Percentiles rank a stretch among this genome's conserved stretches.
phyloP scores from a whole-genome alignment of 2,113 vertebrate species.

The Grammomys dolichurus region DNA sequence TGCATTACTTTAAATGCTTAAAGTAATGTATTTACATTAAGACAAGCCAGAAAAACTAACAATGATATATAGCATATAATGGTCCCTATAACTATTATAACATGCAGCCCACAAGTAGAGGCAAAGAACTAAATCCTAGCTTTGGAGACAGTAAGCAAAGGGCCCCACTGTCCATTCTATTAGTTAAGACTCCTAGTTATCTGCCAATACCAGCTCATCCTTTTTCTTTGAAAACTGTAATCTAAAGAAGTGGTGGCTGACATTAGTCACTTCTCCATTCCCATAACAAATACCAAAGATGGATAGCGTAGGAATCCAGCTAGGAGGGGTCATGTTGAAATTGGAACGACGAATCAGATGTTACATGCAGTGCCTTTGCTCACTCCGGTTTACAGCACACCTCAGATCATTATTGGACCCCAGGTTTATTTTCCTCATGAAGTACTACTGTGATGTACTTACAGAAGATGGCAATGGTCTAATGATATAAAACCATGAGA shows the following conservation, averaged over 20 bases:
- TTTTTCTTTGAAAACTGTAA: neutral
- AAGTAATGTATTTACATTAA: neutral
- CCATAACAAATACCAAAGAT: neutral
- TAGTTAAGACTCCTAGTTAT: neutral
- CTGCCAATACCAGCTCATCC: neutral
- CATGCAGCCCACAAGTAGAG: neutral
- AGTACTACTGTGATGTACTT: neutral
- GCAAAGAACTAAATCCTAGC: constrained; percentile 44
- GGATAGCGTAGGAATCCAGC: neutral
- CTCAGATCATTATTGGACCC: neutral
- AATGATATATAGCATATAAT: neutral
- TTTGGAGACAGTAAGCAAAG: neutral
- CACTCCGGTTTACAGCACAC: neutral
- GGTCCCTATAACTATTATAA: neutral
- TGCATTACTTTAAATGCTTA: neutral
- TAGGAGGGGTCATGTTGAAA: neutral
- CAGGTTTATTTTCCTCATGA: neutral
- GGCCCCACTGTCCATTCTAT: neutral
- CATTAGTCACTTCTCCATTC: neutral
- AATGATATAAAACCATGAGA: neutral
- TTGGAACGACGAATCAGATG: too few species aligned
- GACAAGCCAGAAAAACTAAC: neutral
- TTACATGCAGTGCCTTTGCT: neutral
- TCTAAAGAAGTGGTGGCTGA: neutral
- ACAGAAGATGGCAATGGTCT: neutral